phyloP scores from a whole-genome alignment of 2,888 invertebrate species.

The Scrobipalpa costella region DNA sequence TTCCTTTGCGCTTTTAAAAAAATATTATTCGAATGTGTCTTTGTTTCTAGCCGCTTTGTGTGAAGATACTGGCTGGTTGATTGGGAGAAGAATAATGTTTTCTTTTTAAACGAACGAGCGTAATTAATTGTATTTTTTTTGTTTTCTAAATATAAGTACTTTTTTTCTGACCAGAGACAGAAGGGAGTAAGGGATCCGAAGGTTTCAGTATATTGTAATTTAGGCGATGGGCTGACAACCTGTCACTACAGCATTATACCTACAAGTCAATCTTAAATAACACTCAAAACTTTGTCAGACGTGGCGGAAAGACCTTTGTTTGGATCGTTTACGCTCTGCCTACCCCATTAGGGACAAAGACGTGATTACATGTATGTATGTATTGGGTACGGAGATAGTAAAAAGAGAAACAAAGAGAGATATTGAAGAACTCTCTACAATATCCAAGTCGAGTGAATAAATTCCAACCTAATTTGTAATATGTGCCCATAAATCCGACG shows the following conservation, averaged over 20 bases:
- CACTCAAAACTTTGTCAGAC: too few species aligned
- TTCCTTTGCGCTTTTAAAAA: constrained; percentile 37
- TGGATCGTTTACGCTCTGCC: too few species aligned
- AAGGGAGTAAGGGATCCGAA: too few species aligned
- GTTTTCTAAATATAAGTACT: background rate
- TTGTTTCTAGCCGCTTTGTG: constrained; percentile 33
- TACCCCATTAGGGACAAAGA: too few species aligned
- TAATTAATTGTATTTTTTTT: background rate
- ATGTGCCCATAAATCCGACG: background rate
- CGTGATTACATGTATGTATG: too few species aligned
- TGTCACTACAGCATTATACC: too few species aligned
- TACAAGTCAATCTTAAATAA: too few species aligned
- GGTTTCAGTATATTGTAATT: too few species aligned
- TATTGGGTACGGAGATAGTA: background rate
- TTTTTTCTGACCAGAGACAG: too few species aligned
- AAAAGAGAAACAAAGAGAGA: background rate
- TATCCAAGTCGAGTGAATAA: background rate
- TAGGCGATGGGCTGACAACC: too few species aligned
- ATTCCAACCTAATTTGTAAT: constrained; percentile 5
- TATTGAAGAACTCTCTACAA: background rate
- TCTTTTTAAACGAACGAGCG: constrained; percentile 12
- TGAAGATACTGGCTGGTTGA: constrained; percentile 23
- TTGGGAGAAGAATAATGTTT: constrained; percentile 24
- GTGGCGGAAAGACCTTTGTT: too few species aligned
- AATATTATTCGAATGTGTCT: constrained; percentile 38